Percentiles rank a stretch among this genome's conserved stretches.
Evolutionary conservation across 1,140 invertebrate genomes (phyloP).

Genomic region (Nylanderia fulva): DNA sequence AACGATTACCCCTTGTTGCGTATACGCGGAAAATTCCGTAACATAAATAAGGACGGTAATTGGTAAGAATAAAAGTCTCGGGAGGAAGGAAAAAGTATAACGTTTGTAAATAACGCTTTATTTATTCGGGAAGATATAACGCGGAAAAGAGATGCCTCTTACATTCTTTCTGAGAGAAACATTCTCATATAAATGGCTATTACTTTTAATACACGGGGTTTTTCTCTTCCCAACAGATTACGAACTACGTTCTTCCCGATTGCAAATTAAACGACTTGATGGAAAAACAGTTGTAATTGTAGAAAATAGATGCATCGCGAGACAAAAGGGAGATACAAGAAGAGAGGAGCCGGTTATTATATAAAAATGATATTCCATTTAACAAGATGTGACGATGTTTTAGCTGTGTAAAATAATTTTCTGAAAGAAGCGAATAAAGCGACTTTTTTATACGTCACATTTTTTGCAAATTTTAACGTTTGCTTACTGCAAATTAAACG

Average conservation of each 20-base stretch:
- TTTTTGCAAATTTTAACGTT: too few relatives aligned
- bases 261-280: too few relatives aligned
- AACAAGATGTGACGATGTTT: neutral
- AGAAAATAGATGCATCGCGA: neutral
- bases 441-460: too few relatives aligned
- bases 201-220: neutral
- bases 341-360: neutral
- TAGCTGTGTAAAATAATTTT: neutral
- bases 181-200: neutral
- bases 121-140: neutral
- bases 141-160: neutral
- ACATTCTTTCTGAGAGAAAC: neutral
- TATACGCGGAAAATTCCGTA: neutral
- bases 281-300: neutral
- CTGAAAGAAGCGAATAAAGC: too few relatives aligned
- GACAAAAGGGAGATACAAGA: neutral
- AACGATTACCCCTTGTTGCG: neutral
- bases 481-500: too few relatives aligned
- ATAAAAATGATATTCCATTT: neutral
- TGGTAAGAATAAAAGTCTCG: neutral
- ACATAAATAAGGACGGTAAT: conserved; percentile 1
- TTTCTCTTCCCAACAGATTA: conserved; percentile 11
- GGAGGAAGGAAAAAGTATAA: neutral
- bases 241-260: neutral
- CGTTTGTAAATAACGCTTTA: neutral